These are phyloP conservation scores for Octodon degus DNA, from an alignment of 2,113 vertebrate genomes.

Conservation along the genomic window DNA sequence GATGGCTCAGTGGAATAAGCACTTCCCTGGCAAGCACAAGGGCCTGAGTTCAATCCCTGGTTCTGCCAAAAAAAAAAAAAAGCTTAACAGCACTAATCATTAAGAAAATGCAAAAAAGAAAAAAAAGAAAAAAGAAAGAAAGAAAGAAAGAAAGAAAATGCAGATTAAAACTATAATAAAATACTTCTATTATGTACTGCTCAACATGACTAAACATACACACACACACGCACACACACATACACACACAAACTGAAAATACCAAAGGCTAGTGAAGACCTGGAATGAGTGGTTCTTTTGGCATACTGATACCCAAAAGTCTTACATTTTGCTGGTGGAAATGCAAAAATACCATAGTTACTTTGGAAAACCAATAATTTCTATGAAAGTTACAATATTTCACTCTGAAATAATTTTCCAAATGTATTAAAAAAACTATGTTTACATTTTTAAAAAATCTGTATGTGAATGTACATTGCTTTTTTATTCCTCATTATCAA, in stretches of 20 bases:
- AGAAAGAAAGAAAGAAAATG: too few species aligned
- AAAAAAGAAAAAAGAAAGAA: too few species aligned
- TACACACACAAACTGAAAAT: neutral
- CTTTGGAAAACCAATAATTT: neutral
- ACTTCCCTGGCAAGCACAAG: too few species aligned
- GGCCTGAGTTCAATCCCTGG: too few species aligned
- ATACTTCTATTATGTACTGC: neutral
- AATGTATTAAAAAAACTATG: slow-evolving; percentile 1
- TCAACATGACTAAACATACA: neutral
- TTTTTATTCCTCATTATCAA: neutral
- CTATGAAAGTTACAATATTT: neutral
- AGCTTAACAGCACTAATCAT: neutral
- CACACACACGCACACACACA: too few species aligned
- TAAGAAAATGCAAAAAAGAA: too few species aligned
- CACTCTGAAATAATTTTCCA: neutral
- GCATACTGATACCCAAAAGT: too few species aligned
- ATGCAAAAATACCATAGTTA: neutral
- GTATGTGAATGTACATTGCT: neutral
- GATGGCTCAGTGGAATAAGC: too few species aligned
- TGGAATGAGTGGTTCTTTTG: too few species aligned
- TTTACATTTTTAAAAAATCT: neutral
- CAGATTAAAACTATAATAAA: slow-evolving; percentile 23
- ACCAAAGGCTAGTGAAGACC: neutral
- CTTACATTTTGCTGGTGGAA: neutral
- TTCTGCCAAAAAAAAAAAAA: too few species aligned